phyloP scores from a whole-genome alignment of 2,113 vertebrate genomes.

The Gambusia affinis region DNA sequence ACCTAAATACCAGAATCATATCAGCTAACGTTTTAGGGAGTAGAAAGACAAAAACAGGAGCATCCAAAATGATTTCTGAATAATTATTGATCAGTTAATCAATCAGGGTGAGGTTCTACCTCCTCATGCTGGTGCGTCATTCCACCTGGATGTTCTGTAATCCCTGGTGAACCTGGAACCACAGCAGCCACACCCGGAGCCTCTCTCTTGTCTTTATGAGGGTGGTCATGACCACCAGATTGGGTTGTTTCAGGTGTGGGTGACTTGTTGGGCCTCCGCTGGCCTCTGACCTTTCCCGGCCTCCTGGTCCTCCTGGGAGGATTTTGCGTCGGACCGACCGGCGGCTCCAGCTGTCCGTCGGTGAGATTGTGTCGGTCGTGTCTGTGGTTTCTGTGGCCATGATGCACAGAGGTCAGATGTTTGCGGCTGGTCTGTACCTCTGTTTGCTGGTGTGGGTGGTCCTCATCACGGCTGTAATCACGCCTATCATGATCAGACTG shows the following conservation, averaged over 20 bases:
- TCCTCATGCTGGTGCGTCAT: conserved; percentile 74
- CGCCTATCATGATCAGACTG: conserved; percentile 40
- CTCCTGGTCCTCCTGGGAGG: conserved; percentile 77
- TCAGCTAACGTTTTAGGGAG: too few relatives aligned
- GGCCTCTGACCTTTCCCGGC: conserved; percentile 70
- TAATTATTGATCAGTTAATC: neutral
- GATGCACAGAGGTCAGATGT: conserved; percentile 20
- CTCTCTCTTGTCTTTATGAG: conserved; percentile 69
- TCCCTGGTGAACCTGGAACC: neutral
- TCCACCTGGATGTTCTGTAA: conserved; percentile 39
- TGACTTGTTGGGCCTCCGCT: conserved; percentile 75
- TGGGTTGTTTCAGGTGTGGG: conserved; percentile 28
- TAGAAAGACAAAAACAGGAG: neutral
- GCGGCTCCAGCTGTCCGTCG: conserved; percentile 39
- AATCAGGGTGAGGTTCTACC: conserved; percentile 56
- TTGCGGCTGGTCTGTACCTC: conserved; percentile 10
- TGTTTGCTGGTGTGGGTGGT: conserved; percentile 42
- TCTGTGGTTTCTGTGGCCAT: neutral
- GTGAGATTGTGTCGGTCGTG: conserved; percentile 23
- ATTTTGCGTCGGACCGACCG: conserved; percentile 48
- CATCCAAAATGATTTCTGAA: neutral
- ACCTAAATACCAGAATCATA: too few relatives aligned
- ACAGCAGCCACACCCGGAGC: conserved; percentile 22
- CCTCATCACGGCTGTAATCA: conserved; percentile 29
- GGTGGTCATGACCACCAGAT: conserved; percentile 23